These are phyloP conservation scores for Clavelina lepadiformis DNA, from an alignment of 23 tunicate species.

Conservation along the genomic window DNA sequence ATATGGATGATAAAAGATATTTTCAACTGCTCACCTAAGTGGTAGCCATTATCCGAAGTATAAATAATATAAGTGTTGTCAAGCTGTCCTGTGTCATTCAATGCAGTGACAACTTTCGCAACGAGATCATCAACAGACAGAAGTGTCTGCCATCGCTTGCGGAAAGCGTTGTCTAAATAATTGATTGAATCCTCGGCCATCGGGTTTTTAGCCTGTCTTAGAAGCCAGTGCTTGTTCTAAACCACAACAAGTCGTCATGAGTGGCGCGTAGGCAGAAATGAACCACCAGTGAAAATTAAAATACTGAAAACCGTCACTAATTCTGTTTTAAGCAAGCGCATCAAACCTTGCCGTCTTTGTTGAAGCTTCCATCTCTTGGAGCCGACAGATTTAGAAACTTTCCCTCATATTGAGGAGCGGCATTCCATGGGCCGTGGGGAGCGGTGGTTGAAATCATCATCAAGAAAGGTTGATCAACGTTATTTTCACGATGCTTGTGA, in stretches of 20 bases:
- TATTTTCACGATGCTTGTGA: not conserved
- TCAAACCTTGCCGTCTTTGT: slow-evolving; percentile 71
- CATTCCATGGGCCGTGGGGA: slow-evolving; percentile 91
- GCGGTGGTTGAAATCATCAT: slow-evolving; percentile 98
- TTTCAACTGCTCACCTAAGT: slow-evolving; percentile 47
- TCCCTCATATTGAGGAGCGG: slow-evolving; percentile 65
- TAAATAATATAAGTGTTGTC: slow-evolving; percentile 77
- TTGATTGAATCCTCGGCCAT: slow-evolving; percentile 46
- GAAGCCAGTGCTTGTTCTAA: slow-evolving; percentile 89
- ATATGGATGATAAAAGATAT: too few species aligned
- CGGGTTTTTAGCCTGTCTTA: slow-evolving; percentile 82
- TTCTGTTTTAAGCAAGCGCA: too few species aligned
- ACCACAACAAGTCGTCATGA: slow-evolving; percentile 1
- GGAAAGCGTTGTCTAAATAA: slow-evolving; percentile 76
- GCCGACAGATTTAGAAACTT: slow-evolving; percentile 42
- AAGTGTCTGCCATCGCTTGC: slow-evolving; percentile 79
- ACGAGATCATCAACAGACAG: slow-evolving; percentile 93
- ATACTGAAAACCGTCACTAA: too few species aligned
- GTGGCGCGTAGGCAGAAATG: too few species aligned
- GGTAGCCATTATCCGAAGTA: slow-evolving; percentile 94
- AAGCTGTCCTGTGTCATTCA: slow-evolving; percentile 19
- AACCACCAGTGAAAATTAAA: too few species aligned
- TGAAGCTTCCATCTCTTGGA: slow-evolving; percentile 56
- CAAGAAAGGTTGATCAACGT: slow-evolving; percentile 43
- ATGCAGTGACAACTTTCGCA: slow-evolving; percentile 40